Evolutionary conservation across 2,113 vertebrate genomes (phyloP).

Genomic region (Proteles cristata): DNA sequence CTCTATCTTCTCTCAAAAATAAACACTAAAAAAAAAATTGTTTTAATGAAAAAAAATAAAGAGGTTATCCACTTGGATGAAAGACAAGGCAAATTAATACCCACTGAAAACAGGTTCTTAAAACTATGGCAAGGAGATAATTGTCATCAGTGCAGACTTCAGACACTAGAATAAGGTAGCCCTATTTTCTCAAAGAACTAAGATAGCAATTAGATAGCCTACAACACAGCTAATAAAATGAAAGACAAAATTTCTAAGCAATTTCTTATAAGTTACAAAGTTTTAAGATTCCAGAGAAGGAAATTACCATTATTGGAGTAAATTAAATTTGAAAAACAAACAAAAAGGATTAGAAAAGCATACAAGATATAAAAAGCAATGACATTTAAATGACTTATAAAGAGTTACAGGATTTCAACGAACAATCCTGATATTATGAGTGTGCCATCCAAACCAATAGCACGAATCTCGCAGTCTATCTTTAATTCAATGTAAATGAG

Average conservation of each 20-base stretch:
- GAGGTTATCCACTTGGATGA: not conserved
- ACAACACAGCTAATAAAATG: not conserved
- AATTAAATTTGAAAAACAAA: not conserved
- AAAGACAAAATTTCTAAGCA: conserved; percentile 20
- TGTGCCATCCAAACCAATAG: not conserved
- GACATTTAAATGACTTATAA: conserved; percentile 24
- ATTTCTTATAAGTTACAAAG: not conserved
- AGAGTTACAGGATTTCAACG: not conserved
- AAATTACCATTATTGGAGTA: not conserved
- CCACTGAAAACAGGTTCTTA: not conserved
- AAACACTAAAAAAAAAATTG: no score
- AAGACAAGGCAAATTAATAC: not conserved
- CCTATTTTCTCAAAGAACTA: conserved; percentile 38
- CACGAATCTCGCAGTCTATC: not conserved
- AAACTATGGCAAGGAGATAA: conserved; percentile 30
- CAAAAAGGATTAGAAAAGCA: not conserved
- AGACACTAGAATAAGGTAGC: not conserved
- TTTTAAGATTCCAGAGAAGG: not conserved
- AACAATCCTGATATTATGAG: not conserved
- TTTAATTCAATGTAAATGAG: not conserved
- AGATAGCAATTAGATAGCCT: not conserved
- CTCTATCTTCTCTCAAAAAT: no score
- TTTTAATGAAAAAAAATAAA: not conserved
- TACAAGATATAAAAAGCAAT: conserved; percentile 4
- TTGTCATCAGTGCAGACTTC: not conserved